These are phyloP conservation scores for Chalcosyrphus nemorum DNA, from an alignment of 2,888 invertebrate species.

Conservation along the genomic window DNA sequence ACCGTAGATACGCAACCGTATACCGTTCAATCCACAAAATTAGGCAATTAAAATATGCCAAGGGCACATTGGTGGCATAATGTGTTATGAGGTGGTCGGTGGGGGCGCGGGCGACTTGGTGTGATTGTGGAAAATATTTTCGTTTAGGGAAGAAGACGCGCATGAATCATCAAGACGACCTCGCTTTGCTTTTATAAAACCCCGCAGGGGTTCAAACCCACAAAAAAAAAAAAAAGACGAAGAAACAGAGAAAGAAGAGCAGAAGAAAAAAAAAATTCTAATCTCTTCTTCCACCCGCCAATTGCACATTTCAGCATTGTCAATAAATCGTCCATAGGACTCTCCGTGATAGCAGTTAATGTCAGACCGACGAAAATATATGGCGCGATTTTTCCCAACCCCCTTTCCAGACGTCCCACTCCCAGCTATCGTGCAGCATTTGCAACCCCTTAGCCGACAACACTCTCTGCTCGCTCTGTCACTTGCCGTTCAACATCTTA, in stretches of 20 bases:
- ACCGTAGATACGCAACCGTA: constrained; percentile 67
- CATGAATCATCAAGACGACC: constrained; percentile 70
- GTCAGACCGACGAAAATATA: constrained; percentile 82
- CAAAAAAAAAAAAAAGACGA: constrained; percentile 7
- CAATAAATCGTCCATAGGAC: constrained; percentile 81
- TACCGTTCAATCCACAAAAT: constrained; percentile 81
- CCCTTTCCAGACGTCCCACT: no score
- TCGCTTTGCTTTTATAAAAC: constrained; percentile 48
- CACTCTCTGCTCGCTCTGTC: constrained; percentile 57
- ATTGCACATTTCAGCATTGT: constrained; percentile 78
- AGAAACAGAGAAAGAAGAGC: not conserved
- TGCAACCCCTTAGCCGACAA: constrained; percentile 62
- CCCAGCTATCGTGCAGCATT: constrained; percentile 18
- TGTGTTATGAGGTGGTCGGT: constrained; percentile 29
- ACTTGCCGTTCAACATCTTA: constrained; percentile 70
- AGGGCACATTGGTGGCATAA: constrained; percentile 61
- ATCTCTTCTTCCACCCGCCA: constrained; percentile 73
- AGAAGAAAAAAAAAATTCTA: constrained; percentile 52
- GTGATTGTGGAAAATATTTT: constrained; percentile 73
- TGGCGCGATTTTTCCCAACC: constrained; percentile 75
- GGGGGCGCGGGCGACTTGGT: no score
- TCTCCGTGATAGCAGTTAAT: constrained; percentile 82
- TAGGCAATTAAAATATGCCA: constrained; percentile 82
- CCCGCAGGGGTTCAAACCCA: constrained; percentile 46
- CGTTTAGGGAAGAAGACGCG: constrained; percentile 51